A percentile compares a stretch with the other conserved stretches of the same genome.
Evolutionary conservation across 2,888 invertebrate species (phyloP).

Genomic region (Papilio elwesi): DNA sequence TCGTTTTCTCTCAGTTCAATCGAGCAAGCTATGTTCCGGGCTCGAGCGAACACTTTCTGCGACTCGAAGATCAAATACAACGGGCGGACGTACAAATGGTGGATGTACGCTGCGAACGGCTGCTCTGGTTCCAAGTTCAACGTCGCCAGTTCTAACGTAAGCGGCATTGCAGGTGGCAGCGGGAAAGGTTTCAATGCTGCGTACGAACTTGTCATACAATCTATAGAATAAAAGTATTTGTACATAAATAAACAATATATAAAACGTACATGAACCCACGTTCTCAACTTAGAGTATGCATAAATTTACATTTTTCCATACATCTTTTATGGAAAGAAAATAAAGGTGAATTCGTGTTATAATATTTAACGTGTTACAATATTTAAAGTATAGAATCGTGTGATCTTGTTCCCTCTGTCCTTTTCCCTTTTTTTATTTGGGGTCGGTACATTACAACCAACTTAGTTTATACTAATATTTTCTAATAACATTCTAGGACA

Average conservation of each 20-base stretch:
- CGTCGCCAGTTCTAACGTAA: conserved; percentile 94
- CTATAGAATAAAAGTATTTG: conserved; percentile 73
- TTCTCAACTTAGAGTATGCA: too few species aligned
- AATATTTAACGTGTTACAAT: too few species aligned
- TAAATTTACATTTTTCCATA: too few species aligned
- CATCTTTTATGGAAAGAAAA: too few species aligned
- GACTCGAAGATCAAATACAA: conserved; percentile 93
- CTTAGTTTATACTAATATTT: too few species aligned
- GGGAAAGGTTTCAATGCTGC: conserved; percentile 94
- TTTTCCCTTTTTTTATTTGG: too few species aligned
- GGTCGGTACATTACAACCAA: too few species aligned
- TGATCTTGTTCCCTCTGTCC: too few species aligned
- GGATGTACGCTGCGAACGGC: conserved; percentile 93
- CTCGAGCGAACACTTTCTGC: conserved; percentile 95
- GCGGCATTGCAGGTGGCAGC: conserved; percentile 88
- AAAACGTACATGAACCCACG: too few species aligned
- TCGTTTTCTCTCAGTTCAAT: conserved; percentile 95
- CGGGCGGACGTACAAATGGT: conserved; percentile 97
- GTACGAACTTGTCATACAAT: conserved; percentile 92
- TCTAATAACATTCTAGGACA: too few species aligned
- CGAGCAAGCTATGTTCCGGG: conserved; percentile 96
- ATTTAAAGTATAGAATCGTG: too few species aligned
- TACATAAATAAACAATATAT: background rate
- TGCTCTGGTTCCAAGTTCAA: conserved; percentile 89
- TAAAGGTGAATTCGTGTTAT: too few species aligned